Base-by-base conservation (phyloP, 2,888 invertebrate species). In the Catocala sponsa region DNA sequence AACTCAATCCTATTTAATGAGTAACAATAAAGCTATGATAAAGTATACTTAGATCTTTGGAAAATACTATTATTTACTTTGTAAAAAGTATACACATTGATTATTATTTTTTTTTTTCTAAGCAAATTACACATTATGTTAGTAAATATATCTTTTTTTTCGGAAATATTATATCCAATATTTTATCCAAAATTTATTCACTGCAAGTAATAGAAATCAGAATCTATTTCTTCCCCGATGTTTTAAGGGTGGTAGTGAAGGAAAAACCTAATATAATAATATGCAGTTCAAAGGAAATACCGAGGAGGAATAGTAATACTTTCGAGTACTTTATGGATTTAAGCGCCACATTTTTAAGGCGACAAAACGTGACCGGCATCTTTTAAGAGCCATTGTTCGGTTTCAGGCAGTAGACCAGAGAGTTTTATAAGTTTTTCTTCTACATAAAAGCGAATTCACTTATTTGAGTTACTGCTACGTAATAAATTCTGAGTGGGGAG, bases 281-380 rank as follows among this genome's bases (percentile, higher is more conserved):
- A 85, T 86, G 88, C 83, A 84, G 84, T 87, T 89, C 88, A 89
- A 91, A 89, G 88, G 86, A 89, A 90, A 85, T 85, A 88, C 88
- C 80, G 82, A 83, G 82, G 79, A 86, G 84, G 89, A 91, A 92
- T 91, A 90, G 90, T 90, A 91, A 91, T 91, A 89, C 90, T 89
- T 88, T 83, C 81, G 80, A 88, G 89, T 91, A 91, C 90, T 92
- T 91, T 91, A 92, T 92, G 85, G 91, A 92, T 91, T 93, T 91
- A 90, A 91, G 87, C 88, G 90, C 80, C 87, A 90, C 89, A 91
- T 92, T 93, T 92, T 92, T 92, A 93, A 92, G 92, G 91, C 90
- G 91, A 89, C 87, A 83, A 84, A 81, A 93, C 93, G 94, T 94
- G 94, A 89, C 87, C 83, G 63, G 93, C 87, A 87, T 92, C 75